phyloP scores from a whole-genome alignment of 53 echinoderm and acorn worm species.

The Patiria pectinifera region DNA sequence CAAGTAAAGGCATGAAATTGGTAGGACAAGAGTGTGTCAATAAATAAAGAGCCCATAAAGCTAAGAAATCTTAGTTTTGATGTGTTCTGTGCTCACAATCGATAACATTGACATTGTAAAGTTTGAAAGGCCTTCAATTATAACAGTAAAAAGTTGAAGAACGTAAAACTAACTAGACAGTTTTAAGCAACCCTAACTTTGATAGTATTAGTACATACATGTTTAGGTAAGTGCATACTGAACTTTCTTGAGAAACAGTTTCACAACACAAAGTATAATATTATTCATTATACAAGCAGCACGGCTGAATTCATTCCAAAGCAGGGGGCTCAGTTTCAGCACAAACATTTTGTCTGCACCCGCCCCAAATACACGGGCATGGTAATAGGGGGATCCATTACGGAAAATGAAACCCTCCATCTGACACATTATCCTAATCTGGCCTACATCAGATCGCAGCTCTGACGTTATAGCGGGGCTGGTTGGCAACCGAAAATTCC shows the following conservation, averaged over 20 bases:
- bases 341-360: slow-evolving; percentile 34
- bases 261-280: background rate
- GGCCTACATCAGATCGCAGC: slow-evolving; percentile 23
- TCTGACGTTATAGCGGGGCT: slow-evolving; percentile 3
- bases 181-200: background rate
- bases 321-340: slow-evolving; percentile 34
- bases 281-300: background rate
- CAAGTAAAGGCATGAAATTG: no score
- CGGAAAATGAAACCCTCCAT: background rate
- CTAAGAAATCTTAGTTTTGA: no score
- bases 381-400: slow-evolving; percentile 42
- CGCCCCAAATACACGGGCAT: background rate
- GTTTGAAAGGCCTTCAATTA: no score
- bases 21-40: no score
- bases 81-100: no score
- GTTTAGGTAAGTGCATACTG: background rate
- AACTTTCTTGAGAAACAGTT: background rate
- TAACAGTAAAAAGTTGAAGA: no score
- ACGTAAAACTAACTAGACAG: no score
- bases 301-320: background rate
- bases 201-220: background rate
- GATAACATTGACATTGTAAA: no score
- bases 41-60: no score
- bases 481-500: background rate
- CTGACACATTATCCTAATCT: slow-evolving; percentile 32